Base-by-base conservation (phyloP, 2,888 invertebrate genomes). In the Anorthoa munda region DNA sequence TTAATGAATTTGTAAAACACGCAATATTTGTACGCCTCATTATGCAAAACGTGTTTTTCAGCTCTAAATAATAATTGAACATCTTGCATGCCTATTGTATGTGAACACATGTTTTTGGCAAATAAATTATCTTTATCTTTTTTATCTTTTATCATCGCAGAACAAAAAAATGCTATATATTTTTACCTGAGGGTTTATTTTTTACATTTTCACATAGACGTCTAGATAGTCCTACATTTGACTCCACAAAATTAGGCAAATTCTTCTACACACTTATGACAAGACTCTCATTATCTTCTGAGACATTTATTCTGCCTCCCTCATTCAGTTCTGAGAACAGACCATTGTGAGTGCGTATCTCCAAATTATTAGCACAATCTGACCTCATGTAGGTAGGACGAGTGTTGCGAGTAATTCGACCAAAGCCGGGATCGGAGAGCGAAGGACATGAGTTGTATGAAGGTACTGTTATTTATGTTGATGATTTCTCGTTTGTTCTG, bases 271-370 rank as follows among this genome's bases (percentile, higher is more conserved):
- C 31, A 13, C 55, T 68, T 56, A 31, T 59, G 68, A 69, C 59
- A 61, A 69, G 21, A 66, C 26, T 68, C 50, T 70, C 53, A 73
- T 83, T 69, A 69, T 51, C 58, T 64, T 53, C 31, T 17, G 48
- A 83, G 67, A 61, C 73, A 59, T 68, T 31, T 73, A 65, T 65
- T 59, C 53, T 60, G 46, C 45, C 53, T 58, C 46, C 31, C 55
- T 64, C 46, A 26, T 23, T 58, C 56, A 66, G 58, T 51, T 46
- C 48, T 55, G 68, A 63, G 65, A 65, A 72, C 61, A 65, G 17
- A 21, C 61, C 59, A 71, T 66, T 70, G 70, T 81, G 55, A 60
- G 60, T 45, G 77, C 72, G 72, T 82, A 85, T 82, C 83, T 85
- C 58, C 51, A 73, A 84, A 84, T 77, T 77, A 82, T 66, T 39